Percentiles rank a stretch among this genome's conserved stretches.
phyloP scores from a whole-genome alignment of 2,113 vertebrate genomes.

The Cryptomyrus ogoouensis region DNA sequence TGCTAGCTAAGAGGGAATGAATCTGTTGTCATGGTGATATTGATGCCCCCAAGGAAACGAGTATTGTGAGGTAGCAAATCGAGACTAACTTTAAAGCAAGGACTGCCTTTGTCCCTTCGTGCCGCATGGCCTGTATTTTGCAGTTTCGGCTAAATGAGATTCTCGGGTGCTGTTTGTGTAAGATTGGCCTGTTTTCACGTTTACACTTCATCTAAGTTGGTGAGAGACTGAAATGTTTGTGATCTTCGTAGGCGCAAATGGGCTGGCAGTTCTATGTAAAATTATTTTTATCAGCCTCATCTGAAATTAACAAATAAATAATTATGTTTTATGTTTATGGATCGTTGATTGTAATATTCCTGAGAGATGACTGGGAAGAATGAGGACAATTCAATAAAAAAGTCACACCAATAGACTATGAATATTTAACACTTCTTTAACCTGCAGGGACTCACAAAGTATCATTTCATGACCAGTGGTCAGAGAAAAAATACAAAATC shows the following conservation, averaged over 20 bases:
- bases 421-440: background rate
- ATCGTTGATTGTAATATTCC: background rate
- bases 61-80: conserved; percentile 9
- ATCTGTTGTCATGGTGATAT: conserved; percentile 18
- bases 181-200: background rate
- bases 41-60: conserved; percentile 8
- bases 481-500: background rate
- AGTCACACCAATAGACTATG: background rate
- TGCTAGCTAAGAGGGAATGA: background rate
- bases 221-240: background rate
- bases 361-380: background rate
- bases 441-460: background rate
- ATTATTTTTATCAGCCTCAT: background rate
- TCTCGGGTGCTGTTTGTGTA: background rate
- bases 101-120: background rate
- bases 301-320: background rate
- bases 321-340: background rate
- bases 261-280: background rate
- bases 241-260: background rate
- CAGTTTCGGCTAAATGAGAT: background rate
- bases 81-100: background rate
- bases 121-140: no score
- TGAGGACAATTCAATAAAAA: background rate
- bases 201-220: background rate
- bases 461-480: background rate